Percentiles rank a stretch among this genome's conserved stretches.
phyloP scores from a whole-genome alignment of 2,797 vertebrate genomes.

The Enteromius mattozi region DNA sequence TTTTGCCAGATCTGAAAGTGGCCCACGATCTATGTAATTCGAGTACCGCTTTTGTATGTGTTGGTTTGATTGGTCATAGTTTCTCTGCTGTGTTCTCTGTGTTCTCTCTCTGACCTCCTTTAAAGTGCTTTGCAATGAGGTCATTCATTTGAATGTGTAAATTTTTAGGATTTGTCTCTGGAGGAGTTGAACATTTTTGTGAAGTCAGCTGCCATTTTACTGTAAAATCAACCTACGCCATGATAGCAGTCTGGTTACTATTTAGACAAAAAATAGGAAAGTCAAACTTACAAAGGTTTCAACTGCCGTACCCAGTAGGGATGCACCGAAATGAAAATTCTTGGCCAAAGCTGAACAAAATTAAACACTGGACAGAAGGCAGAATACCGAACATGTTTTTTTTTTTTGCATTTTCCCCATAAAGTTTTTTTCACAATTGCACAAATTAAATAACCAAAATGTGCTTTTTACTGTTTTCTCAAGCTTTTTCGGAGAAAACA shows the following conservation, averaged over 20 bases:
- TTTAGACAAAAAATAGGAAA: not conserved
- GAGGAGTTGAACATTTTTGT: constrained; percentile 12
- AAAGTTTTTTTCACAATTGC: too few species aligned
- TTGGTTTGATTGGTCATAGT: not conserved
- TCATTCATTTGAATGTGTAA: constrained; percentile 5
- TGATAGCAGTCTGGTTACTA: not conserved
- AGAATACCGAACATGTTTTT: too few species aligned
- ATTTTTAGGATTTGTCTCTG: constrained; percentile 19
- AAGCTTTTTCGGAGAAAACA: too few species aligned
- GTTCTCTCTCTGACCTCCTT: not conserved
- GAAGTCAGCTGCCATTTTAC: not conserved
- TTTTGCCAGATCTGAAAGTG: constrained; percentile 12
- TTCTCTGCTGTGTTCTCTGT: not conserved
- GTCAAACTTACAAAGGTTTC: not conserved
- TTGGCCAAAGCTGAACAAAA: too few species aligned
- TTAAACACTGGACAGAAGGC: too few species aligned
- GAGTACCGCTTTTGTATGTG: not conserved
- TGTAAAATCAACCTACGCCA: not conserved
- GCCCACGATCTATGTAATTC: not conserved
- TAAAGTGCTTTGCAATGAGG: constrained; percentile 6
- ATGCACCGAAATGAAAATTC: too few species aligned
- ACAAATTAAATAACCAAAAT: too few species aligned
- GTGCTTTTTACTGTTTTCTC: too few species aligned
- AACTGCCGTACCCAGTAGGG: not conserved
- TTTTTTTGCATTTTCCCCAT: too few species aligned